phyloP scores from a whole-genome alignment of 92 coral and sea anemone genomes.

The Phenganax subtilis region DNA sequence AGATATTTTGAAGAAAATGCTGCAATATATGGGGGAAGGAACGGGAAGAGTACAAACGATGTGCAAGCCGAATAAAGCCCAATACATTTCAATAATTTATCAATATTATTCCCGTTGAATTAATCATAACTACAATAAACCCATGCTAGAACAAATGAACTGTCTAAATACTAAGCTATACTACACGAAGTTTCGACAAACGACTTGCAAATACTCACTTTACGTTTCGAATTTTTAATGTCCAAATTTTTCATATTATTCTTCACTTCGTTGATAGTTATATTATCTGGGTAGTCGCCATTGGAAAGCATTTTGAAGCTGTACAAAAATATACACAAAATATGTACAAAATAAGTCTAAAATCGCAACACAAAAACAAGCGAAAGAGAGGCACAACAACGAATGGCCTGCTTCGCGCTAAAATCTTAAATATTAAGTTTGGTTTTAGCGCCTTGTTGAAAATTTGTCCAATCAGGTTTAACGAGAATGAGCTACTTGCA shows the following conservation, averaged over 20 bases:
- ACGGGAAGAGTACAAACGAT: too few species aligned
- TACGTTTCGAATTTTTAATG: conserved; percentile 39
- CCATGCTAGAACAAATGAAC: background rate
- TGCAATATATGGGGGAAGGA: too few species aligned
- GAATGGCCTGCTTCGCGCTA: conserved; percentile 13
- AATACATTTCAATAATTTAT: too few species aligned
- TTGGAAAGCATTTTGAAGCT: conserved; percentile 63
- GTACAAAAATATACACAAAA: conserved; percentile 3
- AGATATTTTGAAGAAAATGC: too few species aligned
- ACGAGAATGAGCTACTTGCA: background rate
- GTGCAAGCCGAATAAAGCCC: too few species aligned
- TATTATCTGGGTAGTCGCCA: conserved; percentile 51
- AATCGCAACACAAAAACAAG: background rate
- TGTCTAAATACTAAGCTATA: background rate
- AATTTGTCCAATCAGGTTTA: conserved; percentile 18
- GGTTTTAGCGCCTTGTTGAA: conserved; percentile 1
- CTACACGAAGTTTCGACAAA: background rate
- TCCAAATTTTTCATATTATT: conserved; percentile 38
- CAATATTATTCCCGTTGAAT: too few species aligned
- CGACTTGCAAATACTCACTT: conserved; percentile 16
- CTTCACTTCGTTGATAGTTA: conserved; percentile 45
- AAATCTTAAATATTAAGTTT: conserved; percentile 8
- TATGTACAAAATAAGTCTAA: background rate
- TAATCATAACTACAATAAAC: background rate
- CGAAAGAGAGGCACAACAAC: background rate